phyloP scores from a whole-genome alignment of 2,797 vertebrate genomes.

The Nyctalus aviator region DNA sequence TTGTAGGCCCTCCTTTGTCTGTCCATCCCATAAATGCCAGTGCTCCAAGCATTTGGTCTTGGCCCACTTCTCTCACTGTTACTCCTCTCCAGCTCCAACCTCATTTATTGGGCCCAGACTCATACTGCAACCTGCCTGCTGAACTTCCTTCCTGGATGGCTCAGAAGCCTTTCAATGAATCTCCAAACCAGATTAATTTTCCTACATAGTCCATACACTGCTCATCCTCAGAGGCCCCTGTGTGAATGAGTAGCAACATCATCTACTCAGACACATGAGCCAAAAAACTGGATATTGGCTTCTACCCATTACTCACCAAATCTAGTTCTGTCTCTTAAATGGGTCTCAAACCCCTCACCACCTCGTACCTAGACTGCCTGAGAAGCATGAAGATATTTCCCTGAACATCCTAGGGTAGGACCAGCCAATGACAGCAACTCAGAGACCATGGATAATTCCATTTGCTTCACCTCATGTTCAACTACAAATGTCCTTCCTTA shows the following conservation, averaged over 20 bases:
- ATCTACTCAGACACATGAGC: background rate
- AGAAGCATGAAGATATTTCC: background rate
- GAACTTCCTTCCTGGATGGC: background rate
- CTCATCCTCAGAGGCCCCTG: background rate
- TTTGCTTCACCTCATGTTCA: background rate
- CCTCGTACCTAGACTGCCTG: background rate
- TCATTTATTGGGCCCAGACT: background rate
- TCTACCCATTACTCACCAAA: background rate
- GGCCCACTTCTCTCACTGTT: background rate
- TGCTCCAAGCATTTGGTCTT: background rate
- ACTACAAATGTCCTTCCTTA: background rate
- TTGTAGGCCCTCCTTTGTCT: background rate
- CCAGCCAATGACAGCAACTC: background rate
- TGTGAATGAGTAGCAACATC: background rate
- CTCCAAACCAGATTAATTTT: background rate
- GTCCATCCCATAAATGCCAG: background rate
- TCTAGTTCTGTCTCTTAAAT: background rate
- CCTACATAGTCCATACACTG: background rate
- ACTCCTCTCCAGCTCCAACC: background rate
- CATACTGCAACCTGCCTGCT: background rate
- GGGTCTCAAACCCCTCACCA: background rate
- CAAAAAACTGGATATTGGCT: background rate
- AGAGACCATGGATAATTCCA: background rate
- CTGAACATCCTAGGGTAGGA: background rate
- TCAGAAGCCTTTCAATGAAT: background rate